A percentile compares a stretch with the other conserved stretches of the same genome.
Conservation (phyloP, 2,113 vertebrate species). For the Eubucco bourcierii region DNA sequence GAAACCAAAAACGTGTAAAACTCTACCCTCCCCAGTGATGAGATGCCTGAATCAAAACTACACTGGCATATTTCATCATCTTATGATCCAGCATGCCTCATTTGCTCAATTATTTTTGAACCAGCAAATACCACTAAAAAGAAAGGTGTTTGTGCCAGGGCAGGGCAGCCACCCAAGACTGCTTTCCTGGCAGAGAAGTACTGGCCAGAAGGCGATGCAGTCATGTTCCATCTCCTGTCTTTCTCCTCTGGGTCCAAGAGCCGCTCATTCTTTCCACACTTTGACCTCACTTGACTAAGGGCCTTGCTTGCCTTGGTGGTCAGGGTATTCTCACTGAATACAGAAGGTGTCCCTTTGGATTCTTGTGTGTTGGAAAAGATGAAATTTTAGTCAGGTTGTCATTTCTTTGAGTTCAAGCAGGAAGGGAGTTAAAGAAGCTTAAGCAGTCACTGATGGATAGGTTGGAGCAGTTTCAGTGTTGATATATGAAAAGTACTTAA, state of each 20-base stretch:
- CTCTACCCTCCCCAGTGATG: background rate
- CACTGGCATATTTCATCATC: background rate
- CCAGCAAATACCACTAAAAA: background rate
- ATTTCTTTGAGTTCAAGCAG: background rate
- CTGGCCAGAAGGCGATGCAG: background rate
- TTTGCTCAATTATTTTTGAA: background rate
- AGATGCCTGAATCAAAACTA: background rate
- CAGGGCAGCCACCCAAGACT: background rate
- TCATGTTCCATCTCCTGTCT: background rate
- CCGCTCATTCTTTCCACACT: rapidly evolving
- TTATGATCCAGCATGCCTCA: background rate
- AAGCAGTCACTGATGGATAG: background rate
- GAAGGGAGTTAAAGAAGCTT: background rate
- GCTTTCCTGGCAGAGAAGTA: background rate
- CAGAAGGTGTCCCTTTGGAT: background rate
- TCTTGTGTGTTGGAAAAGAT: background rate
- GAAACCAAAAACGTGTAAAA: background rate
- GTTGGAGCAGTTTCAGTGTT: background rate
- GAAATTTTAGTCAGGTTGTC: background rate
- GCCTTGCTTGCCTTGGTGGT: too few species aligned
- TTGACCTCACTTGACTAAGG: background rate
- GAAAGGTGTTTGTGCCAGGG: background rate
- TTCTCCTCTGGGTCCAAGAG: background rate
- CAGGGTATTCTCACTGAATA: background rate
- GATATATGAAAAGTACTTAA: background rate